Evolutionary conservation across 2,888 invertebrate genomes (phyloP), one percentile per base, ranked within the genome.

Genomic region (Orthosia incerta): DNA sequence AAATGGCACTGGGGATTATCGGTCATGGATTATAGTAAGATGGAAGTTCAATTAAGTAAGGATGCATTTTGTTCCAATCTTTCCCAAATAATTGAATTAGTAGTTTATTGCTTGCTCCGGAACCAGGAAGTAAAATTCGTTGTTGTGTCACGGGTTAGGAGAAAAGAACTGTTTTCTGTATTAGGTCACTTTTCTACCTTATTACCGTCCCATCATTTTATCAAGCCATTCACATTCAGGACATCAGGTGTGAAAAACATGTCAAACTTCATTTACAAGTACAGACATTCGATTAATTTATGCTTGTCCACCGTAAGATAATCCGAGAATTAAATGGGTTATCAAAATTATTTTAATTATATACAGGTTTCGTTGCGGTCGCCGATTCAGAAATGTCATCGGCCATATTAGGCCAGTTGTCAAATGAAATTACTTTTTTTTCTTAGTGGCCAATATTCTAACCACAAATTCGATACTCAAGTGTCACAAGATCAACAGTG

Each of bases 401-500:
- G 74, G 79, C 74, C 80, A 83, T 85, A 84, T 86, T 85, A 85
- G 85, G 83, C 77, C 80, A 82, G 75, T 75, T 83, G 86, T 85
- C 81, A 85, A 83, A 53, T 78, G 59, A 60, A 82, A 80, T 81
- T 71, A 74, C 83, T 65, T 83, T 87, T 73, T 82, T 80, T 74
- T 74, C 55, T 61, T 85, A 73, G 70, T 86, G 86, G 85, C 87
- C 86, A 88, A 90, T 79, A 75, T 87, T 86, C 74, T 86, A 81
- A 93, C 93, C 92, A 88, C 93, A 91, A 88, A 89, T 87, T 86
- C 79, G 87, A 91, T 89, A 89, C 84, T 73, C 80, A 80, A 87
- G 89, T 91, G 91, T 92, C 90, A 89, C 85, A 84, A 86, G 87
- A 85, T 83, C 80, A 88, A 89, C 74, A 73, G 66, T 61, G 71